Conservation (phyloP, 2,888 invertebrate genomes). For the Lasioglossum pauxillum region DNA sequence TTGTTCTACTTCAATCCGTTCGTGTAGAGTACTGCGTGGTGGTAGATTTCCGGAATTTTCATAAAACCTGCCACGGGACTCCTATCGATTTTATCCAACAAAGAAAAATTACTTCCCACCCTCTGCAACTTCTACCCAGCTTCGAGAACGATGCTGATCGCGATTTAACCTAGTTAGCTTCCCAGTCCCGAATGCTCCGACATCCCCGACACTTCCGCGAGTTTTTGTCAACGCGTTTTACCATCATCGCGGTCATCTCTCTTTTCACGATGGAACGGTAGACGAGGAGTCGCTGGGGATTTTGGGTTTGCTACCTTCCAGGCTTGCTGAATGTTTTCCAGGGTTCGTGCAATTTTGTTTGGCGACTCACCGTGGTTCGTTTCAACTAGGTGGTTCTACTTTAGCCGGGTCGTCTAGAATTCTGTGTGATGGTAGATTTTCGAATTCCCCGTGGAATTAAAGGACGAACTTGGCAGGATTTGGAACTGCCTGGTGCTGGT, state of each 20-base stretch:
- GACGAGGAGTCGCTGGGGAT: neutral
- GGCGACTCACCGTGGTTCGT: neutral
- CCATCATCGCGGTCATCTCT: neutral
- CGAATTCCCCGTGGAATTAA: neutral
- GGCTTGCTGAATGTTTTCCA: neutral
- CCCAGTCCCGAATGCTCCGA: neutral
- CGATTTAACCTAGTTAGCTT: constrained; percentile 26
- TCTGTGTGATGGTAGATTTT: neutral
- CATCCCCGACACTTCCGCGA: neutral
- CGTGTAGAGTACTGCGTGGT: too few species aligned
- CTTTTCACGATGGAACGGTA: neutral
- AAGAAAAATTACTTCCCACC: too few species aligned
- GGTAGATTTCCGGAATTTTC: too few species aligned
- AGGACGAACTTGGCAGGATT: neutral
- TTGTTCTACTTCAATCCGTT: too few species aligned
- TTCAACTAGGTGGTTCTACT: neutral
- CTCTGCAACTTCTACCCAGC: too few species aligned
- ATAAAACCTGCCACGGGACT: too few species aligned
- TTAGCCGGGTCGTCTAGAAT: neutral
- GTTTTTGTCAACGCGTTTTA: neutral
- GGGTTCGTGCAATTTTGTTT: neutral
- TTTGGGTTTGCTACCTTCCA: neutral
- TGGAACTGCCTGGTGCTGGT: neutral
- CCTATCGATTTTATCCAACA: too few species aligned
- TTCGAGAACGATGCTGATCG: neutral